Base-by-base conservation (phyloP, 2,888 invertebrate genomes). In the Epirrhoe tristata region DNA sequence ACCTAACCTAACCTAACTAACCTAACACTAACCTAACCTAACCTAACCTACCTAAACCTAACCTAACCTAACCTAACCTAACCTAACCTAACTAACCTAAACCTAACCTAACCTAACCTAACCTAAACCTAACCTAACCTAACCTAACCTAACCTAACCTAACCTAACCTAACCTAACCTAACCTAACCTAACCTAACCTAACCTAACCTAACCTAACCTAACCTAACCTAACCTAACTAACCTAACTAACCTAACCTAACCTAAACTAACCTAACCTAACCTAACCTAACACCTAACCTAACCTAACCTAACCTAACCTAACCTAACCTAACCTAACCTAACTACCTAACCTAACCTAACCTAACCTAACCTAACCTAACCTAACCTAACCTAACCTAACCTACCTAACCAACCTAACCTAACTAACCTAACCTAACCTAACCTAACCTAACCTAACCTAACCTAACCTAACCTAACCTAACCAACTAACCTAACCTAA, bases 141-240 rank as follows among this genome's bases (percentile, higher is more conserved):
- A 65, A 65, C 64, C 64, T 65, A 65, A 52, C 52, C 64, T 65
- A 64, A 65, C 65, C 59, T 60, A 66, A 66, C 60, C 66, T 66
- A 66, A 66, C 66, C 66, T 60, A 60, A 66, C 66, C 66, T 66
- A 66, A 66, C 66, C 66, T 66, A 66, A 66, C 55, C 60, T 56
- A 60, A 66, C 60, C 66, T 43, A 60, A 60, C 60, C 60, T 66
- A 66, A 66, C 66, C 57, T 61, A 55, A 55, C 52, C 58, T 52
- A 52, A 52, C 52, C 52, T 31, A 52, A 24, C 66, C 60, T 52
- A 56, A 66, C 59, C 68, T 64, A 68, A 68, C 50, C 64, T 64
- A 68, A 68, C 64, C 68, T 64, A 68, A 68, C 64, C 68, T 66
- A 69, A 69, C 66, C 69, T 66, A 69, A 63, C 69, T 62, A 66